These are phyloP conservation scores for Phainopepla nitens DNA, from an alignment of 2,113 vertebrate genomes.

Conservation along the genomic window DNA sequence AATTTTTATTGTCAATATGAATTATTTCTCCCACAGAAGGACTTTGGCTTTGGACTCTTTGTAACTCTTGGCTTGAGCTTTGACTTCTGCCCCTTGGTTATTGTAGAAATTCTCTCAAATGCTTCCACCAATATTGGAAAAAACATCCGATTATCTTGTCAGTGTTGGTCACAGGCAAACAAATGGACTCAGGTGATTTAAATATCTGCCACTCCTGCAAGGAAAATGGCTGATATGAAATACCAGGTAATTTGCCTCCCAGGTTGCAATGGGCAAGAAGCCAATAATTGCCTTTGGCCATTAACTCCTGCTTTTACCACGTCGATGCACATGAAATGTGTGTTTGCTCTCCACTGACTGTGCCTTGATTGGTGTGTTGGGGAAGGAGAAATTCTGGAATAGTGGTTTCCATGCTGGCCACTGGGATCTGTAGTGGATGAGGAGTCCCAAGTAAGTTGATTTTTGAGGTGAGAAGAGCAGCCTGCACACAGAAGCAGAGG, in stretches of 20 bases:
- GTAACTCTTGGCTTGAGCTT: background rate
- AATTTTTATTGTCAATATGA: background rate
- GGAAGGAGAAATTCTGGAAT: background rate
- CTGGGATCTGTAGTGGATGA: background rate
- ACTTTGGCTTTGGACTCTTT: background rate
- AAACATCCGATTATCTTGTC: background rate
- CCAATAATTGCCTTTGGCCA: background rate
- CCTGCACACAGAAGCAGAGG: background rate
- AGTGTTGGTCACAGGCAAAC: background rate
- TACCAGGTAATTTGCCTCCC: background rate
- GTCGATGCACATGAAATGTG: rapidly evolving
- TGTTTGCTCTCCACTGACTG: background rate
- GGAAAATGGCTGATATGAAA: background rate
- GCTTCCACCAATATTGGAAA: background rate
- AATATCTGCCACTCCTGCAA: background rate
- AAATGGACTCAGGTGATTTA: background rate
- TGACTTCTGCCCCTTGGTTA: background rate
- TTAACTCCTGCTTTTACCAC: background rate
- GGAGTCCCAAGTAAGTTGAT: background rate
- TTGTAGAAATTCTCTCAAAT: background rate
- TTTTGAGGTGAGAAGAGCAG: background rate
- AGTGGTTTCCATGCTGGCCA: background rate
- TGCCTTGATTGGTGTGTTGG: rapidly evolving
- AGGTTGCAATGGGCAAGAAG: background rate
- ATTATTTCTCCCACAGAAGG: background rate